Conservation (phyloP, 2,113 vertebrate genomes). For the Muntiacus reevesi region DNA sequence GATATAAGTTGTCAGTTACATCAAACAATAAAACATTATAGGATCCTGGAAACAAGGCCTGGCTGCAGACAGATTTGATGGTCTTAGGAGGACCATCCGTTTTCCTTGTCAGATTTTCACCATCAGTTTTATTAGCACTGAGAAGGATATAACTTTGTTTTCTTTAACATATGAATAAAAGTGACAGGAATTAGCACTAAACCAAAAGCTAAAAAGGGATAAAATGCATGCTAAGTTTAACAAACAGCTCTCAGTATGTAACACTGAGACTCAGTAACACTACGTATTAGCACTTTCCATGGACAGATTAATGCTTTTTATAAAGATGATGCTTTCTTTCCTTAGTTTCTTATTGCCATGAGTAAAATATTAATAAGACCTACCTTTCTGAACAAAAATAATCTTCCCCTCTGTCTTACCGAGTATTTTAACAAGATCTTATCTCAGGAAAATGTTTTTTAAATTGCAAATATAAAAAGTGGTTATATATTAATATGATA, state of each 20-base stretch:
- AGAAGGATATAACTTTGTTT: slow-evolving; percentile 8
- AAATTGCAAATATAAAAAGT: slow-evolving; percentile 8
- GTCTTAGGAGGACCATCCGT: background rate
- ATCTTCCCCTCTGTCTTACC: background rate
- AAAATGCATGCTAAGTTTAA: background rate
- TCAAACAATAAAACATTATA: background rate
- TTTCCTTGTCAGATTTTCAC: slow-evolving; percentile 29
- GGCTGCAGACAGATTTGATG: background rate
- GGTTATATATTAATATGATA: background rate
- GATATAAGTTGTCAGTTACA: background rate
- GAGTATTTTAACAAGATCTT: slow-evolving; percentile 18
- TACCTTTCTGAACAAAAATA: background rate
- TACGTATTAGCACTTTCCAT: background rate
- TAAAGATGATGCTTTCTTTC: background rate
- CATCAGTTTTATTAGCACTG: background rate
- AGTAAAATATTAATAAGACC: slow-evolving; percentile 16
- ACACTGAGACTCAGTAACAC: background rate
- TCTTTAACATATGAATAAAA: slow-evolving; percentile 13
- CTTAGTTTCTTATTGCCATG: background rate
- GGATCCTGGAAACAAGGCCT: background rate
- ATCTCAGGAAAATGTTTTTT: background rate
- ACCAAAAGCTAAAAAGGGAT: background rate
- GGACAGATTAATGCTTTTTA: background rate
- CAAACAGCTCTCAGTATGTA: background rate
- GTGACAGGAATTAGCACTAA: background rate